Evolutionary conservation across 1,140 invertebrate species (phyloP), one percentile per base, ranked within the genome.

Genomic region (Lepidurus packardi): DNA sequence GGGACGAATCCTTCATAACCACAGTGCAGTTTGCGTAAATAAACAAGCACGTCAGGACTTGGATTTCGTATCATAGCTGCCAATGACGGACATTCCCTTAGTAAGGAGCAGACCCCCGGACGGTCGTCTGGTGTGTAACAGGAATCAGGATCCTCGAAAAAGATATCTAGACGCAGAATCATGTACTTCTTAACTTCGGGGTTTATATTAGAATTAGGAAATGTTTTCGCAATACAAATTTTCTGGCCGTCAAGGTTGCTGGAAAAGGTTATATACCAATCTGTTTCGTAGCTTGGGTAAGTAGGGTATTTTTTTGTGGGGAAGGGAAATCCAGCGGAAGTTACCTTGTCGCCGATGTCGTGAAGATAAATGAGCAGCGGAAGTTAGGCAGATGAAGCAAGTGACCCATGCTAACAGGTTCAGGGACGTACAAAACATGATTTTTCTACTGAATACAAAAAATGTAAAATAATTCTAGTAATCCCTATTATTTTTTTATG

Each of bases 1-100:
- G 89, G 88, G 78, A 85, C 84, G 4, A 74, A 79, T 21, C 85
- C 85, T 44, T 87, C 84, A 75, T 85, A 89, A 0, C 86, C 86
- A 80, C 90, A 91, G 10, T 88, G 82, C 0, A 87, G 89, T 53
- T 82, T 82, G 10, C 86, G 84, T 13, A 90, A 81, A 80, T 85
- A 89, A 7, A 82, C 82, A 7, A 81, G 79, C 8, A 82, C 82
- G 78, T 81, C 74, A 11, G 76, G 74, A 43, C 41, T 74, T 7
- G 78, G 78, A 65, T 83, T 78, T 75, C 81, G 82, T 73, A 87
- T 82, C 75, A 86, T 79, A 77, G 85, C 78, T 0, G 88, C 13
- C 9, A 90, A 80, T 0, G 81, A 78, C 4, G 82, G 78, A 77
- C 89, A 90, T 11, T 80, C 79, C 79, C 80, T 83, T 21, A 90